Conservation (phyloP, 2,797 vertebrate species). For the Anas bernieri region DNA sequence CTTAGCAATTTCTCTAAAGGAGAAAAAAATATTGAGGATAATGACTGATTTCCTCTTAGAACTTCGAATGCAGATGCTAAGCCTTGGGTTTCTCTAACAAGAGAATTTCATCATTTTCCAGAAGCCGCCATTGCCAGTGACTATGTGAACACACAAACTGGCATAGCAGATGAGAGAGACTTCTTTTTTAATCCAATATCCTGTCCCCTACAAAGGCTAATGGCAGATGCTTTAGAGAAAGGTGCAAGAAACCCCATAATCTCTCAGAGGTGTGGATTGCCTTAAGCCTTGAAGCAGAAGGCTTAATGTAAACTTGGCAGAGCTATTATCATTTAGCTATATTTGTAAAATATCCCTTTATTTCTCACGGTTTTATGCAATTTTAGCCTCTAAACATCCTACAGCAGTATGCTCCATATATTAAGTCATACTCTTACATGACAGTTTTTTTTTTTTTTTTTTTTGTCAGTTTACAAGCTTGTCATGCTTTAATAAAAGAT, state of each 20-base stretch:
- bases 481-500: neutral
- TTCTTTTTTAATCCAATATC: neutral
- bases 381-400: neutral
- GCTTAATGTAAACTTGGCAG: neutral
- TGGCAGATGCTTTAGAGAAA: constrained; percentile 17
- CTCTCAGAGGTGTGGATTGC: neutral
- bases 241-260: neutral
- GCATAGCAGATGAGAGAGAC: neutral
- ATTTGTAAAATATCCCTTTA: neutral
- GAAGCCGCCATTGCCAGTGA: neutral
- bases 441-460: too few species aligned
- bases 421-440: neutral
- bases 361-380: neutral
- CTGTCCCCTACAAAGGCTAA: neutral
- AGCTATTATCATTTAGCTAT: neutral
- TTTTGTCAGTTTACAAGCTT: neutral
- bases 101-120: neutral
- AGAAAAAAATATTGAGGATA: neutral
- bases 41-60: neutral
- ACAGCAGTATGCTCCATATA: neutral
- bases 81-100: neutral
- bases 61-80: neutral
- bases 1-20: neutral
- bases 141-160: neutral
- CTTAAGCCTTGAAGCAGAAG: neutral